Evolutionary conservation across 1,140 invertebrate genomes (phyloP), one percentile per base, ranked within the genome.

Genomic region (Odontomachus brunneus): DNA sequence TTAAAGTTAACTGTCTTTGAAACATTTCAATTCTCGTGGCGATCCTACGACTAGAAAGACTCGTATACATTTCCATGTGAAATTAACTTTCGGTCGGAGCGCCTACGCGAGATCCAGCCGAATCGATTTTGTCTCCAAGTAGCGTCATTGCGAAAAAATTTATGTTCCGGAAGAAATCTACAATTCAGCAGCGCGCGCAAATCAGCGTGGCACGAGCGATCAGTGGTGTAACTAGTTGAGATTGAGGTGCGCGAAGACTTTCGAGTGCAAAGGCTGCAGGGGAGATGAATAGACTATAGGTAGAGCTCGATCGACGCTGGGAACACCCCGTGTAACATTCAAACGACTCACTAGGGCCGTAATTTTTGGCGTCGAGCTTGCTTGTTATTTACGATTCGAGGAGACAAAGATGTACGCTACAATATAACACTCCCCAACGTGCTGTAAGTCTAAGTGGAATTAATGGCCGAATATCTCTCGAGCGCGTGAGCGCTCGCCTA

Each of bases 221-320:
- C 48, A 76, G 74, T 66, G 60, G 74, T 76, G 60, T 29, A 76
- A 66, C 49, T 55, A 76, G 38, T 44, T 11, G 9, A 2, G 3
- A 33, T 33, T 19, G 1, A 22, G 3, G 22, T n/a, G 11, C 33
- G 26, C 26, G 62, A n/a, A 22, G 63, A 63, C 11, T 44, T 75
- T n/a, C 29, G 59, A 22, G 26, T 51, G 74, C 19, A 17, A 66
- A 19, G 49, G 22, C 2, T 24, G 9, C 38, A 44, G 63, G 53
- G 53, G 74, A 22, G 15, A 33, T 53, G 53, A 55, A 55, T 66
- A 2, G 60, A 53, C 53, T 9, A 51, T 44, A 44, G 38, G 0
- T 44, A 44, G 9, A 44, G 9, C 38, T 44, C 38, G 38, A 44
- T 44, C 38, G 38, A 44, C 9, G 9, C 38, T 44, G 0, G 38